These are phyloP conservation scores for Linurgus olivaceus DNA, from an alignment of 2,797 vertebrate genomes.

Conservation along the genomic window DNA sequence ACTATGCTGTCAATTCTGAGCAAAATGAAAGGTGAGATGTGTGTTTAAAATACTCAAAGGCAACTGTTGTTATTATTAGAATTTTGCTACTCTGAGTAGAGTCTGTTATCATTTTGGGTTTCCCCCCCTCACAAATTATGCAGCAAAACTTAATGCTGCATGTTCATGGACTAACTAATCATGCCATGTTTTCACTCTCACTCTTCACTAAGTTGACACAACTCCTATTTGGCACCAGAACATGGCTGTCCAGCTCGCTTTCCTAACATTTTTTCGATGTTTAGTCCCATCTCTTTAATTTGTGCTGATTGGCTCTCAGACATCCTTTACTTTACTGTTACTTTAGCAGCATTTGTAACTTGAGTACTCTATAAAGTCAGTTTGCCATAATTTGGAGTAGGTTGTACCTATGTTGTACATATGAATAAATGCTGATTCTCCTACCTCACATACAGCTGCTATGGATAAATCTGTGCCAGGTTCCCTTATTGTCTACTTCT, in stretches of 20 bases:
- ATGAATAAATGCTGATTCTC: not conserved
- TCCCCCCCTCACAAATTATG: not conserved
- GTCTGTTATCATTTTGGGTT: not conserved
- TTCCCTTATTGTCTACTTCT: not conserved
- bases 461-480: not conserved
- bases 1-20: conserved; percentile 84
- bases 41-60: not conserved
- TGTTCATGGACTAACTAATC: not conserved
- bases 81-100: not conserved
- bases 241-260: not conserved
- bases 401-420: not conserved
- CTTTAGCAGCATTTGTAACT: not conserved
- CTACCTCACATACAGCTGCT: not conserved
- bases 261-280: not conserved
- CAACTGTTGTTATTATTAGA: not conserved
- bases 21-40: conserved; percentile 87
- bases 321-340: not conserved
- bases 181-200: not conserved
- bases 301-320: not conserved
- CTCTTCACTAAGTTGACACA: not conserved
- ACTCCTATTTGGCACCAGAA: not conserved
- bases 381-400: not conserved
- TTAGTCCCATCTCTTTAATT: not conserved
- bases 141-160: not conserved
- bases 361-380: not conserved